phyloP scores from a whole-genome alignment of 2,888 invertebrate genomes.

The Microchrysa polita region DNA sequence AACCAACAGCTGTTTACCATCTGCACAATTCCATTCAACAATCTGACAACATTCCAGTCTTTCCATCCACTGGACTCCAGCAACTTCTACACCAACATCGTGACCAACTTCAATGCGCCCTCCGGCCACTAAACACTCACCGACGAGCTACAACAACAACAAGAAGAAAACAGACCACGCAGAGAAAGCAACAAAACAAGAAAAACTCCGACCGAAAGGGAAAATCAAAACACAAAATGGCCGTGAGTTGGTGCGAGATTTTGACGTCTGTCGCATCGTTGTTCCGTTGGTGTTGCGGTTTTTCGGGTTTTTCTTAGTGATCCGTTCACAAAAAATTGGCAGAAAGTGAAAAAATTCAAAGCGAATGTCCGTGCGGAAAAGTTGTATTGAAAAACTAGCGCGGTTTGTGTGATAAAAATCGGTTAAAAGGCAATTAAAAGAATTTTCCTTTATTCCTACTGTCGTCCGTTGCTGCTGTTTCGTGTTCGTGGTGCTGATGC shows the following conservation, averaged over 20 bases:
- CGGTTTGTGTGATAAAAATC: constrained; percentile 35
- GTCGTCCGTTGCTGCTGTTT: no score
- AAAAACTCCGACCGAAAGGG: constrained; percentile 44
- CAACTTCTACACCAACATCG: constrained; percentile 15
- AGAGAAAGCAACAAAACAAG: constrained; percentile 20
- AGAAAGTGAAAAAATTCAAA: not conserved
- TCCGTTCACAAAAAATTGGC: constrained; percentile 3
- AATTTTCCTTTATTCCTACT: no score
- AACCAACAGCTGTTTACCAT: constrained; percentile 23
- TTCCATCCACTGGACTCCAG: not conserved
- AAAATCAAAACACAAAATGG: constrained; percentile 56
- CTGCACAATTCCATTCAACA: not conserved
- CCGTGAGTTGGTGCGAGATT: constrained; percentile 52
- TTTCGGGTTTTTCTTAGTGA: constrained; percentile 19
- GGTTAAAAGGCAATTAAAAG: constrained; percentile 7
- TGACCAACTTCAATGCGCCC: constrained; percentile 25
- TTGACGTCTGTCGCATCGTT: constrained; percentile 47
- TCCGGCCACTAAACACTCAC: constrained; percentile 4
- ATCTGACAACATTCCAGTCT: not conserved
- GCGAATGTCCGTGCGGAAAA: no score
- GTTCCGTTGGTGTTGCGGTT: constrained; percentile 27
- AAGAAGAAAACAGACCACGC: not conserved
- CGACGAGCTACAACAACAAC: constrained; percentile 9
- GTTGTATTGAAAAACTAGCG: not conserved
- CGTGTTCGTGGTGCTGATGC: no score